These are phyloP conservation scores for Gallinago nigripennis DNA, from an alignment of 2,797 vertebrate species.

Conservation along the genomic window DNA sequence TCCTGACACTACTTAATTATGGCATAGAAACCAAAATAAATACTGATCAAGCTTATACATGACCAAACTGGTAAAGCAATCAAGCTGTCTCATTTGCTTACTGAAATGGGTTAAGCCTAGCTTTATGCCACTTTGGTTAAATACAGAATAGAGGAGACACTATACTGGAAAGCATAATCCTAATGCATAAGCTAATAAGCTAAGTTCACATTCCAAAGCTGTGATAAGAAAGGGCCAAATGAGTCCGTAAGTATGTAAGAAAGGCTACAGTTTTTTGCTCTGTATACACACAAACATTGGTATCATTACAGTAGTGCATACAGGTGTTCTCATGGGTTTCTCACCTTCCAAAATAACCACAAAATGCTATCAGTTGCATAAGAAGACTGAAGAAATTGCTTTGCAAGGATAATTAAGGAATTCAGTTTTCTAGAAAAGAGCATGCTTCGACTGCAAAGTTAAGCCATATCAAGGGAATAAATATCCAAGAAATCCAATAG, in stretches of 20 bases:
- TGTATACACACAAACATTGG: not conserved
- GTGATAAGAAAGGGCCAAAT: not conserved
- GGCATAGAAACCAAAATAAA: not conserved
- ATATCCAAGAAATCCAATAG: not conserved
- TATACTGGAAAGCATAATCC: not conserved
- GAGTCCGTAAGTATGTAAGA: accelerated
- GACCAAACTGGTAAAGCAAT: not conserved
- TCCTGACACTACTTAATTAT: not conserved
- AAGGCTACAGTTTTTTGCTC: not conserved
- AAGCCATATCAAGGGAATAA: not conserved
- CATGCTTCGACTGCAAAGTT: not conserved
- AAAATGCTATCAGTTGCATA: not conserved
- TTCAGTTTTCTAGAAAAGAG: not conserved
- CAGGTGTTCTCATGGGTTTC: accelerated
- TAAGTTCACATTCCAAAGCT: not conserved
- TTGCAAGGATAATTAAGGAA: not conserved
- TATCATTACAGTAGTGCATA: not conserved
- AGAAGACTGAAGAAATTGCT: not conserved
- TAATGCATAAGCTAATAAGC: not conserved
- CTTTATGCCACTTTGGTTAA: not conserved
- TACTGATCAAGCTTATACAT: not conserved
- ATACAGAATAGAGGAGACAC: not conserved
- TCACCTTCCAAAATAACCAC: not conserved
- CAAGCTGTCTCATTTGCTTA: not conserved
- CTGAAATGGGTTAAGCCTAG: not conserved